phyloP scores from a whole-genome alignment of 2,797 vertebrate genomes.

The Ptychadena robeensis region DNA sequence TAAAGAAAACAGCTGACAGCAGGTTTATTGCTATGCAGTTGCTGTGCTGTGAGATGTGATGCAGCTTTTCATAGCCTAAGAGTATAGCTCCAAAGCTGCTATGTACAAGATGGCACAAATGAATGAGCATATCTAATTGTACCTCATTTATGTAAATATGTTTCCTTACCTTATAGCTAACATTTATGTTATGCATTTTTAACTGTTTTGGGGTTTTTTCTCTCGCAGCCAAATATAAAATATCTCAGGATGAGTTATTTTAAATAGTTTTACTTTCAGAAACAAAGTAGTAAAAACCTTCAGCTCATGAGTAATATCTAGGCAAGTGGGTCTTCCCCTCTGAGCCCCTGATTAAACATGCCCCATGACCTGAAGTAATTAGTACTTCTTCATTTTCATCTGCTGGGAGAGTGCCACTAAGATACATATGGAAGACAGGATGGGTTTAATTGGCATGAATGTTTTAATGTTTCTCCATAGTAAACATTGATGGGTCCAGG shows the following conservation, averaged over 20 bases:
- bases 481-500: too few species aligned
- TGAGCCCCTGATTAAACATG: not conserved
- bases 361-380: not conserved
- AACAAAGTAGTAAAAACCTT: not conserved
- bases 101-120: not conserved
- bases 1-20: constrained; percentile 40
- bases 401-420: too few species aligned
- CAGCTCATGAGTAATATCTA: not conserved
- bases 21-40: constrained; percentile 28
- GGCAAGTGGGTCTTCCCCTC: not conserved
- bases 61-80: constrained; percentile 14
- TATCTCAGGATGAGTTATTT: not conserved
- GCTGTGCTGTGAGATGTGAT: constrained; percentile 3
- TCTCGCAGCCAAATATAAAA: not conserved
- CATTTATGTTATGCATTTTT: not conserved
- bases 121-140: too few species aligned
- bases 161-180: not conserved
- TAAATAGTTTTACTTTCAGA: not conserved
- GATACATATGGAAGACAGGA: not conserved
- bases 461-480: too few species aligned
- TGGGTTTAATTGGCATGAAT: not conserved
- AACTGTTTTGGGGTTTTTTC: not conserved
- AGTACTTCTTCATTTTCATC: not conserved
- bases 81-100: constrained; percentile 7
- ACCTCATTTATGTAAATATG: not conserved